Conservation (phyloP, 1,140 invertebrate genomes). For the Diplogasteroides magnus region DNA sequence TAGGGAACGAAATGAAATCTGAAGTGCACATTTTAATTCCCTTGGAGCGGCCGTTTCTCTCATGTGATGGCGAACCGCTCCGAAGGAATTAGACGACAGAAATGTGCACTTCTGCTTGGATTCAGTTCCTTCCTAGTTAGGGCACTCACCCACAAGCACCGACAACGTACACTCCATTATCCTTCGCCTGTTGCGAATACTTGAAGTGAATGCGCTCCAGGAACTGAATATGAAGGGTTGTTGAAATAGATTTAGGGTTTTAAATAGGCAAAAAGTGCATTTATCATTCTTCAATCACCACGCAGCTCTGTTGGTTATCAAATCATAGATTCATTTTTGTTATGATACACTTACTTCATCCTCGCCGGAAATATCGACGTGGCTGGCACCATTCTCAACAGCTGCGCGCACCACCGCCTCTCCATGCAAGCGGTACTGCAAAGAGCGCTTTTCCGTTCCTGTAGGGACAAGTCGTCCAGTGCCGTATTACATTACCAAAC, state of each 20-base stretch:
- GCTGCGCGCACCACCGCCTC: slow-evolving; percentile 83
- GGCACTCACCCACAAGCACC: slow-evolving; percentile 81
- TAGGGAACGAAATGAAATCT: too few relatives aligned
- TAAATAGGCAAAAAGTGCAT: not conserved
- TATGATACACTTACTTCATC: slow-evolving; percentile 61
- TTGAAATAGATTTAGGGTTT: too few relatives aligned
- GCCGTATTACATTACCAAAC: too few relatives aligned
- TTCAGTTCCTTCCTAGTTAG: too few relatives aligned
- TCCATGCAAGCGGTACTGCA: slow-evolving; percentile 73
- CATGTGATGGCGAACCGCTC: too few relatives aligned
- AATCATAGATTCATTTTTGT: slow-evolving; percentile 19
- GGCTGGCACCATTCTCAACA: slow-evolving; percentile 72
- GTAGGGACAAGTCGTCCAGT: too few relatives aligned
- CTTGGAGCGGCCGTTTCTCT: too few relatives aligned
- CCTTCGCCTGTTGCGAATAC: slow-evolving; percentile 71
- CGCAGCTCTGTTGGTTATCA: slow-evolving; percentile 1
- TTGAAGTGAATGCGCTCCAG: slow-evolving; percentile 77
- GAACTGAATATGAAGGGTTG: slow-evolving; percentile 62
- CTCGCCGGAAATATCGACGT: slow-evolving; percentile 88
- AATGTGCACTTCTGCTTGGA: too few relatives aligned
- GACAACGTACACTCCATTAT: slow-evolving; percentile 74
- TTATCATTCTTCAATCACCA: slow-evolving; percentile 1
- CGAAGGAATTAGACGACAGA: too few relatives aligned
- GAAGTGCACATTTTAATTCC: too few relatives aligned
- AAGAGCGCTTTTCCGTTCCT: not conserved